Evolutionary conservation across 2,797 vertebrate species (phyloP).

Genomic region (Oryzias dopingdopingensis): DNA sequence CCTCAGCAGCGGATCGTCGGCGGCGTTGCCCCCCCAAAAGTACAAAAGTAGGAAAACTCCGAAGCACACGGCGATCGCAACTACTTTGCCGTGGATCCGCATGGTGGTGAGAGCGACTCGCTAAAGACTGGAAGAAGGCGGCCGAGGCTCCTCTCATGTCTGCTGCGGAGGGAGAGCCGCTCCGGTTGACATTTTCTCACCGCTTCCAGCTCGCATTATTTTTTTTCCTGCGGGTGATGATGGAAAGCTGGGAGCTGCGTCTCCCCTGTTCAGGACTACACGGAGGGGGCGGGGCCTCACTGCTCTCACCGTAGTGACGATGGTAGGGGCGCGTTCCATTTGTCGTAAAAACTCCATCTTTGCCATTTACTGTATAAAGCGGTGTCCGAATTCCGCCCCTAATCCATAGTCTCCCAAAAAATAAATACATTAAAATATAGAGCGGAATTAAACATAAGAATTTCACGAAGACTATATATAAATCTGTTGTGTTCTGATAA

Average conservation of each 20-base stretch:
- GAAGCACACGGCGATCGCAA: conserved; percentile 70
- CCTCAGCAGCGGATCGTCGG: conserved; percentile 69
- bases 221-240: conserved; percentile 58
- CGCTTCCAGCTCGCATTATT: conserved; percentile 63
- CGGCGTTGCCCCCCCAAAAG: conserved; percentile 77
- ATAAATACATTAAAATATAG: no score
- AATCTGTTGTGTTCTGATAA: no score
- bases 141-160: conserved; percentile 60
- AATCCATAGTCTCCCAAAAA: no score
- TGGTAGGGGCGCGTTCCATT: background rate
- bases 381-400: no score
- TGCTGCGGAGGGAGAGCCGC: conserved; percentile 43
- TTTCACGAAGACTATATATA: no score
- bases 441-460: no score
- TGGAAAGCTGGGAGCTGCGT: conserved; percentile 58
- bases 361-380: no score
- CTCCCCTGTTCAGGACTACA: conserved; percentile 58
- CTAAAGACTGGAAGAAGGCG: conserved; percentile 36
- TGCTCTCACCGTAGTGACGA: conserved; percentile 63
- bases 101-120: conserved; percentile 68
- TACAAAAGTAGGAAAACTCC: conserved; percentile 84
- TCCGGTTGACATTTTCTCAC: conserved; percentile 59
- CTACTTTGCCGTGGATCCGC: conserved; percentile 78
- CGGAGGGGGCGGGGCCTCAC: conserved; percentile 62
- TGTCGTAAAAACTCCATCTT: no score